Evolutionary conservation across 2,888 invertebrate genomes (phyloP).

Genomic region (Drosophila phalerata): DNA sequence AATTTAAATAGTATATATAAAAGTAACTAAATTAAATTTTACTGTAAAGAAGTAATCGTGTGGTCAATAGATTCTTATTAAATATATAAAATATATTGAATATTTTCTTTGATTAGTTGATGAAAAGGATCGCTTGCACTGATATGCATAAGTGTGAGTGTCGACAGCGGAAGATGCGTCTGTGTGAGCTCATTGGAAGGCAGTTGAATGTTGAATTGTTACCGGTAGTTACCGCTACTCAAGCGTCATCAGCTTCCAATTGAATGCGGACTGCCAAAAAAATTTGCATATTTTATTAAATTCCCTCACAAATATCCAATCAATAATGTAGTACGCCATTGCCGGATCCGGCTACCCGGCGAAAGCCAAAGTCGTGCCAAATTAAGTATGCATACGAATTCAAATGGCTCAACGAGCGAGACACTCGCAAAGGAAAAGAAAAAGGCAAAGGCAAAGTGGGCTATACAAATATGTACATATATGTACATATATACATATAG

Average conservation of each 20-base stretch:
- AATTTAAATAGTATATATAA: neutral
- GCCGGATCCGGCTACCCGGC: constrained; percentile 58
- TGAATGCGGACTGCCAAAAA: constrained; percentile 59
- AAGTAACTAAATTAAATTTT: neutral
- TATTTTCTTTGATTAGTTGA: neutral
- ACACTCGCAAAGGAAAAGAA: constrained; percentile 17
- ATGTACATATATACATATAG: constrained; percentile 29
- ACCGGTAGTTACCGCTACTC: constrained; percentile 44
- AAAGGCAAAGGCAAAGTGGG: constrained; percentile 36
- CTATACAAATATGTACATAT: constrained; percentile 37
- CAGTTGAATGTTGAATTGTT: constrained; percentile 25
- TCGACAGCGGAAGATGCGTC: neutral
- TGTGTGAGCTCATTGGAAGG: constrained; percentile 3
- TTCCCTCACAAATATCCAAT: constrained; percentile 79
- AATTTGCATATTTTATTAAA: constrained; percentile 82
- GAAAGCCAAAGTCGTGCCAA: constrained; percentile 64
- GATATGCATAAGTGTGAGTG: neutral
- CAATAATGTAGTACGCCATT: constrained; percentile 75
- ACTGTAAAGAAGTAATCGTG: neutral
- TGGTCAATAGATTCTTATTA: neutral
- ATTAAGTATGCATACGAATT: constrained; percentile 81
- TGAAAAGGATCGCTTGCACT: neutral
- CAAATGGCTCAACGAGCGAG: constrained; percentile 64
- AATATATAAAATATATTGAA: neutral
- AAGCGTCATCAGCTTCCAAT: constrained; percentile 51